Evolutionary conservation across 2,888 invertebrate genomes (phyloP).

Genomic region (Rhogogaster chlorosoma): DNA sequence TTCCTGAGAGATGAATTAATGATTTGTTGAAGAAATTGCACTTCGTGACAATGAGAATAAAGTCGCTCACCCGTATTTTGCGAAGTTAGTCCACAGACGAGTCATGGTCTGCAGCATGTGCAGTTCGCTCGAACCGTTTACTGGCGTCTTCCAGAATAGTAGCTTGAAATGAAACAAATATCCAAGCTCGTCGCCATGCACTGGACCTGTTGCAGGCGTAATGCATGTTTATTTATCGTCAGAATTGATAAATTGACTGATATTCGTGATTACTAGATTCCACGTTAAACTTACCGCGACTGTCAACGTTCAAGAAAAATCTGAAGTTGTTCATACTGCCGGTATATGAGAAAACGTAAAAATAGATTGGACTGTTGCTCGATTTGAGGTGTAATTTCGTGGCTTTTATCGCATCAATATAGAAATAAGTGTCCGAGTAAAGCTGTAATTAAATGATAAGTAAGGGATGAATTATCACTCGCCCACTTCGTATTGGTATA

Average conservation of each 20-base stretch:
- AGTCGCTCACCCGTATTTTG: constrained; percentile 78
- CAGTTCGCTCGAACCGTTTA: constrained; percentile 72
- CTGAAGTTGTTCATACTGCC: not conserved
- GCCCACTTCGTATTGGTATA: not conserved
- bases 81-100: constrained; percentile 80
- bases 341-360: not conserved
- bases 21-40: not conserved
- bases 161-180: not conserved
- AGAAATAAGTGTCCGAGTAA: constrained; percentile 10
- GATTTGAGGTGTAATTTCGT: not conserved
- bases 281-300: not conserved
- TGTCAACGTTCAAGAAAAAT: not conserved
- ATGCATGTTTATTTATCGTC: not conserved
- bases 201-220: not conserved
- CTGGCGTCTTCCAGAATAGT: constrained; percentile 68
- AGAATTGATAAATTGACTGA: not conserved
- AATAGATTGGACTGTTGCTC: constrained; percentile 13
- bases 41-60: not conserved
- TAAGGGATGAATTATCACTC: not conserved
- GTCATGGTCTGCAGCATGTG: not conserved
- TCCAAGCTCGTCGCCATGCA: not conserved
- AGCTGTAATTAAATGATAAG: not conserved
- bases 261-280: not conserved
- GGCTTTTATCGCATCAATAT: not conserved
- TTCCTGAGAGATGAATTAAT: constrained; percentile 68